Conservation (phyloP, 2,888 invertebrate genomes). For the Homarus gammarus region DNA sequence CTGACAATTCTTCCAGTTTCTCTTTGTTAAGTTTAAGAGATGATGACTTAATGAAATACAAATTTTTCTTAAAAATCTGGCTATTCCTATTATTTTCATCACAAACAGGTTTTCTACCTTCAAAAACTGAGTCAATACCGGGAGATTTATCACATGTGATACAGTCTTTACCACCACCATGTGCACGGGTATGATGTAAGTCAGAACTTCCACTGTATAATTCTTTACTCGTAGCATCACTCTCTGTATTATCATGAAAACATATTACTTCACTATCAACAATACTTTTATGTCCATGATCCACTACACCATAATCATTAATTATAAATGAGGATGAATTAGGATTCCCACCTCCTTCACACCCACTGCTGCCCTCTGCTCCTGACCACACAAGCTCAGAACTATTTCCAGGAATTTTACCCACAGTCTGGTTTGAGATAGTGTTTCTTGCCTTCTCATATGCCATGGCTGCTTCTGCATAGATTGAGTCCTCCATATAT, state of each 20-base stretch:
- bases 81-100: not conserved
- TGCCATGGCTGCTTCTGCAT: conserved; percentile 77
- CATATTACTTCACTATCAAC: not conserved
- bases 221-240: not conserved
- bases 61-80: not conserved
- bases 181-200: too few species aligned
- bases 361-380: not conserved
- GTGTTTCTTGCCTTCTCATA: conserved; percentile 22
- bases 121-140: too few species aligned
- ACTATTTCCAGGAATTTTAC: not conserved
- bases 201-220: not conserved
- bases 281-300: not conserved
- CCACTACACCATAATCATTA: not conserved
- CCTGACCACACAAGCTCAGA: not conserved
- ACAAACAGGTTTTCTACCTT: not conserved
- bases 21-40: conserved; percentile 3
- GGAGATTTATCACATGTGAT: too few species aligned
- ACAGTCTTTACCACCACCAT: too few species aligned
- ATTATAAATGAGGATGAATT: not conserved
- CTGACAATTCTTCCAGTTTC: conserved; percentile 65
- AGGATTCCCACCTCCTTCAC: not conserved
- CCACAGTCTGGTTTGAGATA: not conserved
- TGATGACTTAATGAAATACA: not conserved
- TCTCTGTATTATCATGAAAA: not conserved
- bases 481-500: conserved; percentile 79